These are phyloP conservation scores for Chrysina gloriosa DNA, from an alignment of 2,888 invertebrate genomes.

Conservation along the genomic window DNA sequence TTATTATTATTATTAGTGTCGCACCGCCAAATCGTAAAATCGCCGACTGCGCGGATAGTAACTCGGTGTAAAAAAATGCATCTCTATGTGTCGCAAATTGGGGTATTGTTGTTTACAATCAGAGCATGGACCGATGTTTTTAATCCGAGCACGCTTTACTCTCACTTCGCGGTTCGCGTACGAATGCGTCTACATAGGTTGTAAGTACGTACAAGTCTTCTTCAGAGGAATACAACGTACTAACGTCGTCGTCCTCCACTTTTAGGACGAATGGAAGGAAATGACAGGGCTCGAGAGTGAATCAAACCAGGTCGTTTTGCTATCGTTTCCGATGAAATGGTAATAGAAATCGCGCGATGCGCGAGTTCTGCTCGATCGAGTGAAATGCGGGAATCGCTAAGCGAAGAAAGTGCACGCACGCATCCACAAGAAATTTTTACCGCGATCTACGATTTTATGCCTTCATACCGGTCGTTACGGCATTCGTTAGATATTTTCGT, in stretches of 20 bases:
- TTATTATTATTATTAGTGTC: constrained; percentile 17
- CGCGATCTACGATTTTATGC: too few species aligned
- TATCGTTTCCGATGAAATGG: constrained; percentile 50
- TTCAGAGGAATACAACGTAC: constrained; percentile 8
- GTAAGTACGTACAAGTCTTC: constrained; percentile 36
- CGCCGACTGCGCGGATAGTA: constrained; percentile 5
- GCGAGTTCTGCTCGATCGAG: constrained; percentile 45
- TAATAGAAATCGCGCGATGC: constrained; percentile 50
- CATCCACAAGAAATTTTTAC: too few species aligned
- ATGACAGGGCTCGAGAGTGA: constrained; percentile 52
- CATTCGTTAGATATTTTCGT: not conserved
- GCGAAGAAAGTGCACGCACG: constrained; percentile 32
- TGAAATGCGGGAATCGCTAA: constrained; percentile 51
- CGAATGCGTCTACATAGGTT: constrained; percentile 47
- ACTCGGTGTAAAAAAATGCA: constrained; percentile 45
- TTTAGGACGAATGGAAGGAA: constrained; percentile 40
- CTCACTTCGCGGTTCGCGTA: constrained; percentile 50
- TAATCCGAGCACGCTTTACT: constrained; percentile 44
- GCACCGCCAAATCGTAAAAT: constrained; percentile 14
- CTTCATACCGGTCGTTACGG: not conserved
- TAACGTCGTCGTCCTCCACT: constrained; percentile 2
- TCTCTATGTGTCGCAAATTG: constrained; percentile 49
- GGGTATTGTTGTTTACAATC: constrained; percentile 55
- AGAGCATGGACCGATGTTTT: constrained; percentile 53
- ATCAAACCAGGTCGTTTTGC: constrained; percentile 57